Evolutionary conservation across 30 jellyfish, hydroid and myxozoan genomes (phyloP), one percentile per base, ranked within the genome.

Genomic region (Chironex yamaguchii): DNA sequence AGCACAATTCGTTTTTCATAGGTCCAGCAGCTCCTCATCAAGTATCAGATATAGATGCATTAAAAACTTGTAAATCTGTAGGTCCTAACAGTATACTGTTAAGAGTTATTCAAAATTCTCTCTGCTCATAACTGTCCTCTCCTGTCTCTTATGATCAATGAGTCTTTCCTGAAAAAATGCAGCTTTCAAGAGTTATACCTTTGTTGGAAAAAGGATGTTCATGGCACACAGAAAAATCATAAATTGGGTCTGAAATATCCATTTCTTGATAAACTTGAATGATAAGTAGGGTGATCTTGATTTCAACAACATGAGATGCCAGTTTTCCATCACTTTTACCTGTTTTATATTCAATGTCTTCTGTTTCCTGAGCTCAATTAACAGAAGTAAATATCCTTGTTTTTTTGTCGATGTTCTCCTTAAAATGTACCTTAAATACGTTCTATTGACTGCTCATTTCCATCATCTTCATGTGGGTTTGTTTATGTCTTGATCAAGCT

Each of bases 11-110:
- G 62, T 79, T 23, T 79, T 79, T 71, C 33, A 1, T 58, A 0
- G n/a, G 81, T 29, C 70, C 81, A 13, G 9, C 82, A 76, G 88
- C 62, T 34, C 92, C 94, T 26, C 0, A 48, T 12, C 91, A 84
- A 84, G 52, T 84, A 27, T 35, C 50, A 1, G 91, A 84, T 53
- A 36, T 72, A 1, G 34, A 62, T 30, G 14, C 25, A 13, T 58
- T 85, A 0, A 2, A 85, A 54, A 71, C 86, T 33, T 54, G 85
- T 1, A 83, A 83, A 58, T 68, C 93, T 1, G 24, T 65, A 34
- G 93, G 93, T 23, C 82, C 90, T 0, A 29, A 54, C 9, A 78
- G 90, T 33, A 83, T 83, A 20, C 93, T 89, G 21, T 49, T 51
- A 20, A 70, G n/a, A 71, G 11, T 33, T 71, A n/a, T 20, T 71